Conservation (phyloP, 2,888 invertebrate species). For the Melipona beecheii region DNA sequence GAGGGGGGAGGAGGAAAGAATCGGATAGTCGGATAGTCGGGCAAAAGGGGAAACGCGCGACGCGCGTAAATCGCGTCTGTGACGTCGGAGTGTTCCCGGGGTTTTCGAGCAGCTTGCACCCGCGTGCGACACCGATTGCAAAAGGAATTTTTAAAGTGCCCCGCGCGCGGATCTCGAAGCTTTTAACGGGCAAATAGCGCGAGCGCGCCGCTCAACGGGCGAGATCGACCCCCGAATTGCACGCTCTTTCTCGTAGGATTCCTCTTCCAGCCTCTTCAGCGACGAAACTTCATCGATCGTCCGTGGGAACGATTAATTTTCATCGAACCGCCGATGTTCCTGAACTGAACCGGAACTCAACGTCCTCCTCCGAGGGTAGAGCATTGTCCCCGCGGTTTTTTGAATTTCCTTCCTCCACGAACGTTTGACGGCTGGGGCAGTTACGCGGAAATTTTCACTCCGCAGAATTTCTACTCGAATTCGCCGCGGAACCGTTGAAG, state of each 20-base stretch:
- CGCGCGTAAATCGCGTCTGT: constrained; percentile 48
- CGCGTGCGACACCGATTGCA: constrained; percentile 31
- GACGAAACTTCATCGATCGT: neutral
- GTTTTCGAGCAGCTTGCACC: constrained; percentile 46
- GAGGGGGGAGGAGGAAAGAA: neutral
- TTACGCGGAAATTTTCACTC: no score
- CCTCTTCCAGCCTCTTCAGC: neutral
- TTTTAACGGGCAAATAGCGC: constrained; percentile 51
- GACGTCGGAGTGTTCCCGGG: constrained; percentile 47
- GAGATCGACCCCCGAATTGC: constrained; percentile 10
- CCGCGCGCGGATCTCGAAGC: constrained; percentile 34
- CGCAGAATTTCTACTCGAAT: no score
- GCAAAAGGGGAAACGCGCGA: neutral
- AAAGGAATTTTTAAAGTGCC: constrained; percentile 60
- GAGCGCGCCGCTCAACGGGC: constrained; percentile 6
- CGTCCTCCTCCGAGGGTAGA: neutral
- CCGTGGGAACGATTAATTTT: constrained; percentile 14
- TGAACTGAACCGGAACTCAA: no score
- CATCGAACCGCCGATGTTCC: neutral
- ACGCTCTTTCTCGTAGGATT: neutral
- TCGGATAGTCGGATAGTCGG: neutral
- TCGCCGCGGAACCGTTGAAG: no score
- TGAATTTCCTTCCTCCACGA: neutral
- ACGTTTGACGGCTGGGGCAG: no score
- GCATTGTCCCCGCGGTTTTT: neutral